Evolutionary conservation across 2,888 invertebrate genomes (phyloP).

Genomic region (Oligia fasciuncula): DNA sequence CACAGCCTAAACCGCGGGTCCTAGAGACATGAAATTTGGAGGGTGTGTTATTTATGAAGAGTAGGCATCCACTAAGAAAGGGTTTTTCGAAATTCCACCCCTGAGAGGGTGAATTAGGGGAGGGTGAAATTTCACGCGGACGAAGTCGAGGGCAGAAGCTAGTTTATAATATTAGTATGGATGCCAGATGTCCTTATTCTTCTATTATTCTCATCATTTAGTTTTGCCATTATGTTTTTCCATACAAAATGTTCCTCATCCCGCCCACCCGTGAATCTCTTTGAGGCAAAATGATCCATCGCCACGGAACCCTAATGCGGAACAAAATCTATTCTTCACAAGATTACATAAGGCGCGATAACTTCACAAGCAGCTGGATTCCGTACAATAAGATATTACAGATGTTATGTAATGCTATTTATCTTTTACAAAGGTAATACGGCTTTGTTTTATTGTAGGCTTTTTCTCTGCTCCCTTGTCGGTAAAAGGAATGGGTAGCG

Average conservation of each 20-base stretch:
- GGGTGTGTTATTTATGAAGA: too few species aligned
- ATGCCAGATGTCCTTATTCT: too few species aligned
- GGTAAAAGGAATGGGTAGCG: neutral
- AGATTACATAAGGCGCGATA: slow-evolving; percentile 40
- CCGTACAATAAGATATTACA: slow-evolving; percentile 31
- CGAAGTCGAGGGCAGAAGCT: too few species aligned
- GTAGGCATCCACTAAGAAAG: too few species aligned
- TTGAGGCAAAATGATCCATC: slow-evolving; percentile 32
- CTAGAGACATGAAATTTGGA: too few species aligned
- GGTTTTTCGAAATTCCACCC: too few species aligned
- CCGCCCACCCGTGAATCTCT: neutral
- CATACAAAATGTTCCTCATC: neutral
- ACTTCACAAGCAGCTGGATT: slow-evolving; percentile 35
- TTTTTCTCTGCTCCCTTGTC: slow-evolving; percentile 6
- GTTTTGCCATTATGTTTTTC: neutral
- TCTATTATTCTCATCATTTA: neutral
- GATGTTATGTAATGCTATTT: slow-evolving; percentile 42
- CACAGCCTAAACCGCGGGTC: too few species aligned
- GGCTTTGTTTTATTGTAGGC: slow-evolving; percentile 30
- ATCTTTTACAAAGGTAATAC: slow-evolving; percentile 33
- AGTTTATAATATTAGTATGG: too few species aligned
- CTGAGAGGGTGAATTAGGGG: too few species aligned
- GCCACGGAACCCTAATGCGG: slow-evolving; percentile 11
- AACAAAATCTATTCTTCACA: slow-evolving; percentile 54
- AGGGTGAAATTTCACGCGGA: too few species aligned